Evolutionary conservation across 2,797 vertebrate species (phyloP).

Genomic region (Thunnus albacares): DNA sequence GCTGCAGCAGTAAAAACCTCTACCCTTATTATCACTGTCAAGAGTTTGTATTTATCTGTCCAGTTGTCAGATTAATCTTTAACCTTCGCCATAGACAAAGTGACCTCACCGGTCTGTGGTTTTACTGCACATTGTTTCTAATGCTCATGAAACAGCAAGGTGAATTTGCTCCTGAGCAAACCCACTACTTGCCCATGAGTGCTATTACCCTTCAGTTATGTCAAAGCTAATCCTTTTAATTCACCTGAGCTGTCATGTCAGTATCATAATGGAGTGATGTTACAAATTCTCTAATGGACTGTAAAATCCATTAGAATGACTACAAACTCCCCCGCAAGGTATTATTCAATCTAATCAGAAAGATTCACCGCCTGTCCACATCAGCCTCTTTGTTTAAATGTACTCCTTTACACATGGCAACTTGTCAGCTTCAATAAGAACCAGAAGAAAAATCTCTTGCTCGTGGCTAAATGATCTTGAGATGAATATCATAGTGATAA

Average conservation of each 20-base stretch:
- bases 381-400: slow-evolving; percentile 29
- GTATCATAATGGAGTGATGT: slow-evolving; percentile 39
- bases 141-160: background rate
- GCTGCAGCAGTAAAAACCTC: slow-evolving; percentile 29
- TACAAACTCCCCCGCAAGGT: slow-evolving; percentile 51
- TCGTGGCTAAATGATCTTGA: slow-evolving; percentile 15
- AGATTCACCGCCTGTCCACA: slow-evolving; percentile 41
- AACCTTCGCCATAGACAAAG: slow-evolving; percentile 26
- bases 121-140: slow-evolving; percentile 39
- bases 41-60: slow-evolving; percentile 31
- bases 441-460: slow-evolving; percentile 32
- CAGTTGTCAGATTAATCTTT: slow-evolving; percentile 50
- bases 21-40: slow-evolving; percentile 24
- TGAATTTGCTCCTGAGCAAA: slow-evolving; percentile 37
- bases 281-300: slow-evolving; percentile 56
- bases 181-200: slow-evolving; percentile 24
- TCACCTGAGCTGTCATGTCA: slow-evolving; percentile 57
- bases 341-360: slow-evolving; percentile 52
- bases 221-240: slow-evolving; percentile 58
- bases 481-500: slow-evolving; percentile 3
- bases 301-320: slow-evolving; percentile 60
- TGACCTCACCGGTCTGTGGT: slow-evolving; percentile 9
- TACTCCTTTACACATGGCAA: slow-evolving; percentile 21
- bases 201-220: slow-evolving; percentile 46
- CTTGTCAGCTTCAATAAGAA: slow-evolving; percentile 45